Evolutionary conservation across 2,888 invertebrate genomes (phyloP), one percentile per base, ranked within the genome.

Genomic region (Dinocampus coccinellae): DNA sequence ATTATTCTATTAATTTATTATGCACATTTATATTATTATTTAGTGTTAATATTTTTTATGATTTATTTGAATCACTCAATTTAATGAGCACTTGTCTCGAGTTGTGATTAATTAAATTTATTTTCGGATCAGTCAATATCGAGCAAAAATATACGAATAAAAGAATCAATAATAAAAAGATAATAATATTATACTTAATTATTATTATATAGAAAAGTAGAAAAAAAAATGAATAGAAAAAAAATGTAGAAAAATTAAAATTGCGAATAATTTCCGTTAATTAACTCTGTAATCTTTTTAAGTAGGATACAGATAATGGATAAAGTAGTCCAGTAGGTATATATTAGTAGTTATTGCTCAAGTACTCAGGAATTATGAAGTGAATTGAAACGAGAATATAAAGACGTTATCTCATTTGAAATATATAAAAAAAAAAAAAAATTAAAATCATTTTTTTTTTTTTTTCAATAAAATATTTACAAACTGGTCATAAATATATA

Each of bases 241-340:
- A 3, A 47, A 20, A 47, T n/a, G 10, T 2, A 13, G 39, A 34
- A 34, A 34, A 39, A 10, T n/a, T n/a, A 47, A 16, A 47, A 20
- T 20, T 2, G 4, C 42, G 16, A 20, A 11, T 24, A 24, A 53
- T 53, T 24, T 53, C 22, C 53, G 53, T 24, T 26, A 53, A 53
- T 53, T 53, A 53, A 53, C 53, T 16, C 42, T 53, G 53, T 24
- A 53, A 24, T 53, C 53, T 53, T 53, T n/a, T 29, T 3, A 24
- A 16, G 53, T 13, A 53, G 16, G 47, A 7, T 4, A 16, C 16
- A 62, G 55, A 69, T 62, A 62, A 69, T 47, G 53, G 63, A 55
- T 69, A 61, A 62, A 20, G 11, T 42, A 42, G 47, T 11, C 16
- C 29, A 58, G 58, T 36, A 47, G 11, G 42, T 61, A 62, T 47